These are phyloP conservation scores for Caranx ignobilis DNA, from an alignment of 2,113 vertebrate species.

Conservation along the genomic window DNA sequence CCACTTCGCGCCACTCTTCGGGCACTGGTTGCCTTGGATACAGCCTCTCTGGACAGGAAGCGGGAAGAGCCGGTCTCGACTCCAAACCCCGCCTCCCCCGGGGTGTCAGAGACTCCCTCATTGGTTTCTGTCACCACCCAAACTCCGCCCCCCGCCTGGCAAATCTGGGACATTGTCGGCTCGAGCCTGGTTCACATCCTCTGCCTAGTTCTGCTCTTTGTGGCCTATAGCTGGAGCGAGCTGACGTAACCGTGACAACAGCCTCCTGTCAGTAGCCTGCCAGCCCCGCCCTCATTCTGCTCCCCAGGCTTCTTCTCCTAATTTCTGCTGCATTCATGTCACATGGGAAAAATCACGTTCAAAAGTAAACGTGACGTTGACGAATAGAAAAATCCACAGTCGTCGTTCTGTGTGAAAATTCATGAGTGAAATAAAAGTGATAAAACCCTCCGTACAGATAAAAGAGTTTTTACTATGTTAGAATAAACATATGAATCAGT, in stretches of 20 bases:
- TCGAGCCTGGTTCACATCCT: constrained; percentile 94
- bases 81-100: constrained; percentile 53
- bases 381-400: too few relatives aligned
- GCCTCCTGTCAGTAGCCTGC: constrained; percentile 54
- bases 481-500: too few relatives aligned
- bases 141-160: constrained; percentile 89
- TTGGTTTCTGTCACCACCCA: constrained; percentile 86
- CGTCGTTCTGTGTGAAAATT: too few relatives aligned
- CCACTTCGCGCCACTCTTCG: constrained; percentile 89
- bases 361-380: background rate
- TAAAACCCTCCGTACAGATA: too few relatives aligned
- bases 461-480: too few relatives aligned
- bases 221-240: constrained; percentile 93
- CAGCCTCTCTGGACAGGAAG: constrained; percentile 59
- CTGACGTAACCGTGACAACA: constrained; percentile 82
- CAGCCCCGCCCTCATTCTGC: constrained; percentile 58
- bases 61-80: constrained; percentile 52
- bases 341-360: background rate
- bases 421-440: too few relatives aligned
- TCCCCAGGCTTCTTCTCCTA: constrained; percentile 24
- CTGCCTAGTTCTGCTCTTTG: constrained; percentile 91
- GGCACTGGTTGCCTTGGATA: constrained; percentile 86
- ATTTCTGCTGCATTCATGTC: constrained; percentile 41
- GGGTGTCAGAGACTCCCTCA: constrained; percentile 77
- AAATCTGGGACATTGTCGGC: constrained; percentile 93